Evolutionary conservation across 2,797 vertebrate species (phyloP), one percentile per base, ranked within the genome.

Genomic region (Galagoides demidoff): DNA sequence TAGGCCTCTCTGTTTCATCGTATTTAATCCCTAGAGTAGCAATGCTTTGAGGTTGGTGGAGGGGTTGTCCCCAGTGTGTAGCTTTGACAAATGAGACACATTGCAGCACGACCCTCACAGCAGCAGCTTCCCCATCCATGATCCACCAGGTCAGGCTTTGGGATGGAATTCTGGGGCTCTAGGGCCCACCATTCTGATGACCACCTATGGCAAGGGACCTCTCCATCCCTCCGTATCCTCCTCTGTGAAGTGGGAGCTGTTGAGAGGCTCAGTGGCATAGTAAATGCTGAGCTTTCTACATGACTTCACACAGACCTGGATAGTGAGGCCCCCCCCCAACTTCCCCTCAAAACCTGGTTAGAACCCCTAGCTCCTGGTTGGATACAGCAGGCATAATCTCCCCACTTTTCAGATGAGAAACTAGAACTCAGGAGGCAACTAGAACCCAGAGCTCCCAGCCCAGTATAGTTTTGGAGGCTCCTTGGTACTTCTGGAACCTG

Each of bases 181-280:
- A 23, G 37, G 43, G 37, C 55, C 45, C 1, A 0, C 66, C 64
- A 12, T 66, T 61, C 79, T 39, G 20, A 49, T 0, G 25, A 4
- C 71, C 13, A 3, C 0, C 71, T 10, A 0, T 0, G 0, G 43
- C 13, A 11, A 31, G 9, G 52, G 31, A 66, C 45, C 11, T 59
- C 29, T 43, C 74, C 20, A 0, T 14, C 16, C 52, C 20, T 82
- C 76, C 4, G 12, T 29, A 5, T 27, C n/a, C 37, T 89, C 63
- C 4, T 23, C 78, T 55, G 0, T 9, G 57, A 64, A 37, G 9
- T 11, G 27, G 49, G 27, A 25, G 20, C 82, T 52, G 1, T 31
- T 5, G 8, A 34, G 86, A 49, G 90, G 6, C 73, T 70, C 27
- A 0, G 0, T 5, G 34, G 22, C 7, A 3, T 16, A 11, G n/a